phyloP scores from a whole-genome alignment of 2,888 invertebrate species.

The Clanis bilineata region DNA sequence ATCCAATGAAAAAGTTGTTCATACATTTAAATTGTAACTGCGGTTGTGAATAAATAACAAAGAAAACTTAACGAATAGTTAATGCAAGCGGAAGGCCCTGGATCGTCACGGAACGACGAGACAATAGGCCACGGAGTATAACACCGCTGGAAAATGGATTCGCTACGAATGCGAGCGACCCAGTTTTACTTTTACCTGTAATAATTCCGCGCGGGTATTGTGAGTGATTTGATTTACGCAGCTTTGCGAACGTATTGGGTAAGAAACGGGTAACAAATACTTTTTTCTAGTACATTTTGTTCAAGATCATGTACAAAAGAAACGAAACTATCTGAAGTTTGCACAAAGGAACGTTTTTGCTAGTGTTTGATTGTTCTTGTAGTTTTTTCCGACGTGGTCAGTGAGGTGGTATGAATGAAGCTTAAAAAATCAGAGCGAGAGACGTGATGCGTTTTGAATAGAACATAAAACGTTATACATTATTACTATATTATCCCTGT shows the following conservation, averaged over 20 bases:
- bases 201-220: constrained; percentile 33
- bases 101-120: constrained; percentile 42
- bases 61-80: constrained; percentile 27
- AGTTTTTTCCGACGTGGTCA: neutral
- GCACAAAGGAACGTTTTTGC: constrained; percentile 14
- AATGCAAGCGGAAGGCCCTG: constrained; percentile 48
- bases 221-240: constrained; percentile 33
- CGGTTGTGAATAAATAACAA: neutral
- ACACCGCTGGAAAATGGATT: constrained; percentile 52
- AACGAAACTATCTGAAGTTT: neutral
- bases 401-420: neutral
- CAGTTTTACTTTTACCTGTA: constrained; percentile 48
- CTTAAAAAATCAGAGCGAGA: neutral
- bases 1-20: neutral
- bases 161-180: constrained; percentile 56
- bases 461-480: neutral
- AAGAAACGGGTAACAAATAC: constrained; percentile 13
- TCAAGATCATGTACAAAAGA: constrained; percentile 13
- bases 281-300: neutral
- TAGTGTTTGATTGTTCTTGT: neutral
- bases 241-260: constrained; percentile 8
- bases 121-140: constrained; percentile 40
- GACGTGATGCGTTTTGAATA: neutral
- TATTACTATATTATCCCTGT: too few relatives aligned
- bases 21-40: neutral